Evolutionary conservation across 2,888 invertebrate species (phyloP), one percentile per base, ranked within the genome.

Genomic region (Psylliodes chrysocephalus): DNA sequence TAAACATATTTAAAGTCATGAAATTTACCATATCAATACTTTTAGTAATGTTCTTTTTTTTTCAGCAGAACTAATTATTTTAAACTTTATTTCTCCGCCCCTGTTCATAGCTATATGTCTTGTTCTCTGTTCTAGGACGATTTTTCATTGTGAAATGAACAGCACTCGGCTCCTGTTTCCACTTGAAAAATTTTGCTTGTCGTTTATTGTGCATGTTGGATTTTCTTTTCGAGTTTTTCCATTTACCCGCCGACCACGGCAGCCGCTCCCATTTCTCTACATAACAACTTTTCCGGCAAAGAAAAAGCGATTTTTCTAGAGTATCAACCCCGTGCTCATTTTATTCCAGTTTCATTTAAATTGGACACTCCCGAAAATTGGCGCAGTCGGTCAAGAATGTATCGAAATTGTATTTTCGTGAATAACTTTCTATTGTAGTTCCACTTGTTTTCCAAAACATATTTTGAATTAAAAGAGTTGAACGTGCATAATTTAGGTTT

Each of bases 101-200:
- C 33, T 47, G 25, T 6, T 7, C 77, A 77, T 56, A 55, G 54
- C 64, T 72, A 72, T 75, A 76, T 77, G 77, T 78, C 77, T 78
- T 79, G 76, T 78, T 78, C 74, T 73, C 71, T 64, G 38, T 46
- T 46, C 40, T 51, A n/a, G 40, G 71, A 78, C 74, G 75, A 80
- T 80, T 79, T 80, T 79, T 80, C 78, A 79, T 73, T 69, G 72
- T 73, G 74, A 77, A 78, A 77, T 77, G 79, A 79, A 79, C 77
- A 80, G 77, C 78, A 78, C 77, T 78, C 71, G 77, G 76, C 75
- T 77, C 78, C 74, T 73, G 72, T 79, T 79, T 77, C 77, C 73
- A 71, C 70, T 74, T 79, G 78, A 79, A 79, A 79, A 79, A 79
- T 79, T 77, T 77, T 69, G 72, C 75, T 72, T 72, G 76, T 77